Conservation (phyloP, 2,888 invertebrate species). For the Helleia helle region DNA sequence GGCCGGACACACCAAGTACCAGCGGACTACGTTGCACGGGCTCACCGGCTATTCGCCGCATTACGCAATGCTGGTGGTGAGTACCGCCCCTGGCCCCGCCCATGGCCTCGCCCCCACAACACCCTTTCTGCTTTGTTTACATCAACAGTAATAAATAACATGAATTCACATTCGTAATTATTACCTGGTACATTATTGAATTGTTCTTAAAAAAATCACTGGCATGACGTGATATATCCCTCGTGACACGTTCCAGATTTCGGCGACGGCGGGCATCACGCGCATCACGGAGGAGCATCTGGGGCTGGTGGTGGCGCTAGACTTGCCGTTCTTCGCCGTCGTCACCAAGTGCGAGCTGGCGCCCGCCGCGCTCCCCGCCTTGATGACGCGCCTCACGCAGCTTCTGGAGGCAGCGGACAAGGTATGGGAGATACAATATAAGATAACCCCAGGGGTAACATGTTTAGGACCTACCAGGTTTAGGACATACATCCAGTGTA, state of each 20-base stretch:
- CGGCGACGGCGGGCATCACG: slow-evolving; percentile 85
- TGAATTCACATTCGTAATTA: no score
- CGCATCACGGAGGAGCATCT: slow-evolving; percentile 94
- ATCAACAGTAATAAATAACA: no score
- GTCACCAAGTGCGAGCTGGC: slow-evolving; percentile 95
- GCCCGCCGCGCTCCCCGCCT: slow-evolving; percentile 75
- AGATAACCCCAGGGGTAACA: no score
- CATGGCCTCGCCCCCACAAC: no score
- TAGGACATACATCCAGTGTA: no score
- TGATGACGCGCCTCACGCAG: slow-evolving; percentile 69
- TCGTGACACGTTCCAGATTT: slow-evolving; percentile 81
- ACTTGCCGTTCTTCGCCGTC: slow-evolving; percentile 93
- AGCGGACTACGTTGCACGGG: slow-evolving; percentile 95
- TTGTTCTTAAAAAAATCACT: no score
- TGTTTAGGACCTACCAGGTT: no score
- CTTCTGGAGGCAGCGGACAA: slow-evolving; percentile 24
- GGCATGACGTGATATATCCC: no score
- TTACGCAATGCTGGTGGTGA: slow-evolving; percentile 65
- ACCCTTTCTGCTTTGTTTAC: no score
- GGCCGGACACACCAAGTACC: slow-evolving; percentile 96
- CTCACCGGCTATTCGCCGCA: slow-evolving; percentile 95
- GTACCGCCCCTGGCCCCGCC: slow-evolving; percentile 22
- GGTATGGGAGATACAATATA: slow-evolving; percentile 11
- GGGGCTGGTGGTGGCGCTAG: slow-evolving; percentile 84
- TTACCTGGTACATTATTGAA: no score